These are phyloP conservation scores for Sylvilagus floridanus DNA, from an alignment of 2,797 vertebrate genomes.

Conservation along the genomic window DNA sequence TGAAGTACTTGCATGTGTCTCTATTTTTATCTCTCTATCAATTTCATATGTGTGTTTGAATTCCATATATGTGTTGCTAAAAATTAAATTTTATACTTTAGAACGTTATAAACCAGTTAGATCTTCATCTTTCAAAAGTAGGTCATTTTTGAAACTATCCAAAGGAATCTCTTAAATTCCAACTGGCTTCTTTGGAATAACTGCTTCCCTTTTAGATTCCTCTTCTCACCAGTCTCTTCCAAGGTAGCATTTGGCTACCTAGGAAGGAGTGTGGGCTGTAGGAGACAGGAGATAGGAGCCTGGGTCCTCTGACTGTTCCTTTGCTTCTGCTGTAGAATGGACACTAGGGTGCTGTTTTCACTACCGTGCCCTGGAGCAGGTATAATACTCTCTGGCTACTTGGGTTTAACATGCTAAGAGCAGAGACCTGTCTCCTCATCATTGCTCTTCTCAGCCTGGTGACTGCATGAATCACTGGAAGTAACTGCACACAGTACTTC, in stretches of 20 bases:
- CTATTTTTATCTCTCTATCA: not conserved
- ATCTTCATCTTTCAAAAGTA: not conserved
- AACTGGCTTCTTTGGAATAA: not conserved
- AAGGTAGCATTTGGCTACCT: not conserved
- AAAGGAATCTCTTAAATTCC: not conserved
- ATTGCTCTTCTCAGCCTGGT: not conserved
- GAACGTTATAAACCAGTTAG: not conserved
- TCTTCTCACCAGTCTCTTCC: not conserved
- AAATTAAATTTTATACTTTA: conserved; percentile 44
- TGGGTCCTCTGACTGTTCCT: not conserved
- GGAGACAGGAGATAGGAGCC: not conserved
- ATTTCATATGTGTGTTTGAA: not conserved
- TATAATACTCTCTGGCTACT: not conserved
- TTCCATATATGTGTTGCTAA: not conserved
- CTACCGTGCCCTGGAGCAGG: not conserved
- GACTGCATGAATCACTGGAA: not conserved
- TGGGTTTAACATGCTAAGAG: not conserved
- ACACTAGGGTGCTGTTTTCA: not conserved
- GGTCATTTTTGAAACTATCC: not conserved
- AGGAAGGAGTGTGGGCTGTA: not conserved
- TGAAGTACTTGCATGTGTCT: not conserved
- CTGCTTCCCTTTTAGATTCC: not conserved
- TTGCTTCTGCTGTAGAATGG: not conserved
- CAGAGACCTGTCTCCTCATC: not conserved
- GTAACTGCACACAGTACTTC: not conserved